phyloP scores from a whole-genome alignment of 2,797 vertebrate genomes.

The Neostethus bicornis region DNA sequence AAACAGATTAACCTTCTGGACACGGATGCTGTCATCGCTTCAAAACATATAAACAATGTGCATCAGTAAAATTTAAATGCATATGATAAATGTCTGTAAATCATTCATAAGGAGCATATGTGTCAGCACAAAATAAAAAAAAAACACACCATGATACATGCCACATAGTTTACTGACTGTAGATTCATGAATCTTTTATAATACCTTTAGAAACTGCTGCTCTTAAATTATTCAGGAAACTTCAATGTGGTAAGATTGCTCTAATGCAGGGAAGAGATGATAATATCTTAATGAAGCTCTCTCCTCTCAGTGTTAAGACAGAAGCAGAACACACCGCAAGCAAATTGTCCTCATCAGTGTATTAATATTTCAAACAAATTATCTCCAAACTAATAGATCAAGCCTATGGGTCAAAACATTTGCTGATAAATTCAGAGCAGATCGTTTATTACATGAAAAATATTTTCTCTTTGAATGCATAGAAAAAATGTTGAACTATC shows the following conservation, averaged over 20 bases:
- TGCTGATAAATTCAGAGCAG: constrained; percentile 10
- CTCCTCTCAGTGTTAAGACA: constrained; percentile 51
- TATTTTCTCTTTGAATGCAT: neutral
- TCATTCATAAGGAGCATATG: neutral
- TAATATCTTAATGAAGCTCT: constrained; percentile 69
- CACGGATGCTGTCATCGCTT: constrained; percentile 35
- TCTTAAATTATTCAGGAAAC: constrained; percentile 73
- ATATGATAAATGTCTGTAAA: constrained; percentile 2
- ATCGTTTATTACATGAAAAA: neutral
- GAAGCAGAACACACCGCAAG: constrained; percentile 45
- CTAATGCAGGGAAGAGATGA: constrained; percentile 61
- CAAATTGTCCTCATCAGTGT: constrained; percentile 27
- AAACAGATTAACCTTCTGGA: constrained; percentile 46
- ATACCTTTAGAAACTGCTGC: constrained; percentile 55
- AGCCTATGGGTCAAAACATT: neutral
- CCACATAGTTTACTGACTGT: constrained; percentile 35
- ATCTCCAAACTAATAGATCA: constrained; percentile 9
- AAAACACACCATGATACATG: constrained; percentile 11
- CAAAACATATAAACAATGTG: constrained; percentile 24
- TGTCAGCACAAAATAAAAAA: constrained; percentile 29
- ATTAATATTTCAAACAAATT: constrained; percentile 16
- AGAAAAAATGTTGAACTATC: constrained; percentile 10
- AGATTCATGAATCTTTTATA: constrained; percentile 76
- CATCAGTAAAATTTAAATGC: constrained; percentile 7
- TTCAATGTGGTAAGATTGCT: constrained; percentile 53